Evolutionary conservation across 1,140 invertebrate genomes (phyloP).

Genomic region (Aporrectodea caliginosa): DNA sequence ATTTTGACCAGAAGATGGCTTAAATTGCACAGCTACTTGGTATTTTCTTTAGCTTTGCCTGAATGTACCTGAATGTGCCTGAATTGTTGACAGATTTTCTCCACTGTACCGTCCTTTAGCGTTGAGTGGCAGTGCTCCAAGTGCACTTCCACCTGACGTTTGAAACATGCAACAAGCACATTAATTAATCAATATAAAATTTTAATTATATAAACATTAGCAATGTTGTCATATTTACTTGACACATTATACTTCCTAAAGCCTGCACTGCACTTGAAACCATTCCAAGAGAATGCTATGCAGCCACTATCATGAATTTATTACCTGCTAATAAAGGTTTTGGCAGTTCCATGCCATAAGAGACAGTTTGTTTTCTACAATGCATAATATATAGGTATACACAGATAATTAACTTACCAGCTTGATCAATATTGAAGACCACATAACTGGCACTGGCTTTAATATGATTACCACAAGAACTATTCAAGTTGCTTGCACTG

Average conservation of each 20-base stretch:
- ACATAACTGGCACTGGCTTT: constrained; percentile 85
- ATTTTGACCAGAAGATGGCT: background rate
- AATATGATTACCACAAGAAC: constrained; percentile 90
- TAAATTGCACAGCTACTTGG: background rate
- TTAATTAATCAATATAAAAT: constrained; percentile 5
- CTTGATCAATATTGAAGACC: constrained; percentile 81
- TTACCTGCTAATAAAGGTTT: no score
- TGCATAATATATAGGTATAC: background rate
- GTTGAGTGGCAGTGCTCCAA: constrained; percentile 78
- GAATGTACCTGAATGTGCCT: constrained; percentile 50
- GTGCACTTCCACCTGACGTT: constrained; percentile 67
- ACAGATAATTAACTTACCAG: constrained; percentile 42
- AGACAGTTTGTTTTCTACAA: no score
- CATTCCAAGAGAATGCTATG: no score
- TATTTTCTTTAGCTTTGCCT: background rate
- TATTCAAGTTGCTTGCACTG: constrained; percentile 77
- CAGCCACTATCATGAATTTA: no score
- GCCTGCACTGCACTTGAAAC: background rate
- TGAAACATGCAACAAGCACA: constrained; percentile 34
- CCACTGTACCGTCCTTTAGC: constrained; percentile 81
- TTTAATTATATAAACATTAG: background rate
- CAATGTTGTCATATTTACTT: background rate
- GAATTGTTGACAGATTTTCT: constrained; percentile 71
- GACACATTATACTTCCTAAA: background rate
- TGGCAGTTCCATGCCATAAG: no score